These are phyloP conservation scores for Kradibia gibbosae DNA, from an alignment of 1,140 invertebrate genomes.

Conservation along the genomic window DNA sequence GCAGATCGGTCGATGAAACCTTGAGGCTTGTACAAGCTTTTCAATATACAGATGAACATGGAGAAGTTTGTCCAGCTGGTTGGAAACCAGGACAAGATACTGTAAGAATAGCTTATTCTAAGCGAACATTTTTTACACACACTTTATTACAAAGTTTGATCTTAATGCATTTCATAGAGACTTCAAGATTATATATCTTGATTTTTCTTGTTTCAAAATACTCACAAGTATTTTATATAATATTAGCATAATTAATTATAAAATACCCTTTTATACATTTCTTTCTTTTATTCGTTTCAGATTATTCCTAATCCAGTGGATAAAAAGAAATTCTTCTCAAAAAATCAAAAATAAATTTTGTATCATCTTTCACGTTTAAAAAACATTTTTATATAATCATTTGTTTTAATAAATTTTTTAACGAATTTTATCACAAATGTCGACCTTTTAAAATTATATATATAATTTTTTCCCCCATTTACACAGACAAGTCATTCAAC, in stretches of 20 bases:
- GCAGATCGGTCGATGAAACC: constrained; percentile 93
- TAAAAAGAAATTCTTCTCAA: constrained; percentile 82
- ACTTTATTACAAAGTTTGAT: background rate
- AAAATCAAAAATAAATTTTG: constrained; percentile 57
- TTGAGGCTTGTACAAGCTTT: constrained; percentile 93
- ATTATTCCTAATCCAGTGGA: constrained; percentile 77
- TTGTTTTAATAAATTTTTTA: constrained; percentile 43
- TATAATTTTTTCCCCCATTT: constrained; percentile 3
- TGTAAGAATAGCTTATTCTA: constrained; percentile 67
- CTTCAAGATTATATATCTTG: background rate
- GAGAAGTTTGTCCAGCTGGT: constrained; percentile 94
- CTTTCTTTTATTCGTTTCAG: constrained; percentile 37
- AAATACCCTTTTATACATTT: constrained; percentile 22
- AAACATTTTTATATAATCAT: constrained; percentile 10
- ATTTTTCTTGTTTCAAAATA: constrained; percentile 33
- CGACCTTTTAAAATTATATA: constrained; percentile 19
- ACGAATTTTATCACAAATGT: constrained; percentile 40
- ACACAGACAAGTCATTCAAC: constrained; percentile 19
- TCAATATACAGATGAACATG: constrained; percentile 92
- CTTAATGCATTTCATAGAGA: background rate
- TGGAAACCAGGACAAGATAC: constrained; percentile 95
- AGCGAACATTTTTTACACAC: background rate
- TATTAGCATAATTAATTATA: constrained; percentile 36
- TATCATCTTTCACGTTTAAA: constrained; percentile 44
- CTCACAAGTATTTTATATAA: constrained; percentile 38